Base-by-base conservation (phyloP, 2,797 vertebrate species). In the Ctenopoma multispine region DNA sequence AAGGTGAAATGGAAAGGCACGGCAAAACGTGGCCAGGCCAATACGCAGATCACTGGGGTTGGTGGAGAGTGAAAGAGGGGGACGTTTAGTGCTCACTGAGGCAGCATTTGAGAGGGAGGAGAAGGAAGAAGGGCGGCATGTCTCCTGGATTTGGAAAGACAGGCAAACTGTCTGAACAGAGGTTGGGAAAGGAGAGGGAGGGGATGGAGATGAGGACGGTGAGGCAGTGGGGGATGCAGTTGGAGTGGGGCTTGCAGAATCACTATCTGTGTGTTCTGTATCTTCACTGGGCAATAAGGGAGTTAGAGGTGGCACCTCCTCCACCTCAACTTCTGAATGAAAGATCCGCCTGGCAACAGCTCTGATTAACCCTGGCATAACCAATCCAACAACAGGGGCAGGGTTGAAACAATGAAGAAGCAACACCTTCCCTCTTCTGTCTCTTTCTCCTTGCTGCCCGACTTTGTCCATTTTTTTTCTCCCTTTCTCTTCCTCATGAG, bases 1-100 rank as follows among this genome's bases (percentile, higher is more conserved):
- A 62, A 99, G 83, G 78, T 99, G 98, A 90, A 99, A 99, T 0
- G 98, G 98, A 77, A 99, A 99, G 59, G 97, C 97, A 86, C 96
- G 93, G 92, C 97, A 99, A 93, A 99, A 99, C 2, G 97, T 98
- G 84, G 87, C 97, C 94, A 98, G 95, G 87, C 96, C 95, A 31
- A 99, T 97, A 81, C 96, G 90, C 83, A 99, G 94, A 88, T 99
- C 97, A 4, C 93, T 89, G 1, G 97, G 96, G 34, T 94, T 95
- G 14, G 92, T 95, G 10, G 97, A 99, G 29, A 96, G 93, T 67
- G 93, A 94, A 0, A 79, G 89, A 1, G 90, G 93, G 81, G 94
- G 90, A 50, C 90, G 86, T 89, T 94, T 95, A 31, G 85, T 84
- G 74, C 87, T 92, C 69, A 89, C 79, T 51, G 94, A 92, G 53